Percentiles rank a stretch among this genome's conserved stretches.
Evolutionary conservation across 2,797 vertebrate genomes (phyloP).

Genomic region (Orestias chungarensis): DNA sequence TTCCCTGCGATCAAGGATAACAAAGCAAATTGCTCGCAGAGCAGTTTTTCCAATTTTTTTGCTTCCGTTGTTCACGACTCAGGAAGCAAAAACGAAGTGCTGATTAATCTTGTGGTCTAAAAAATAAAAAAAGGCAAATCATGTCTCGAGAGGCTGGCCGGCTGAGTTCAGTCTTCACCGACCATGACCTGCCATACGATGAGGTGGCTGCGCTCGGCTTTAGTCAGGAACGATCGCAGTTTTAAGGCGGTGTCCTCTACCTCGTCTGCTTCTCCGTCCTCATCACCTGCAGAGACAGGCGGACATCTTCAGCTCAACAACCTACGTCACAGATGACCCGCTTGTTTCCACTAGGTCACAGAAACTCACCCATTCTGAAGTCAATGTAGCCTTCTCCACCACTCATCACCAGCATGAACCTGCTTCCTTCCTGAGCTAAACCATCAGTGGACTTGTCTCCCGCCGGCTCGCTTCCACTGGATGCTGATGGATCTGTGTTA

Average conservation of each 20-base stretch:
- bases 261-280: constrained; percentile 86
- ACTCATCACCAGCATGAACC: constrained; percentile 93
- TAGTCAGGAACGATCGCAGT: constrained; percentile 88
- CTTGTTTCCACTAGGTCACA: fast-evolving
- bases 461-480: constrained; percentile 57
- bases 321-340: fast-evolving
- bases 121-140: constrained; percentile 33
- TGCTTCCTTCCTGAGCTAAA: constrained; percentile 77
- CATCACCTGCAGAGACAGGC: constrained; percentile 85
- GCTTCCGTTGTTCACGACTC: constrained; percentile 33
- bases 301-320: neutral
- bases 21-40: constrained; percentile 20
- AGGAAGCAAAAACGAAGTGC: constrained; percentile 60
- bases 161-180: constrained; percentile 79
- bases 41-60: constrained; percentile 44
- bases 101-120: constrained; percentile 35
- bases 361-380: constrained; percentile 95
- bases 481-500: constrained; percentile 82
- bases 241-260: constrained; percentile 85
- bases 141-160: constrained; percentile 9
- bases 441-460: constrained; percentile 81
- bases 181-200: constrained; percentile 95
- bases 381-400: constrained; percentile 99
- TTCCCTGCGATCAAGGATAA: constrained; percentile 54
- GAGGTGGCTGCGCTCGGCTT: constrained; percentile 97